Evolutionary conservation across 1,140 invertebrate species (phyloP).

Genomic region (Chelonus insularis): DNA sequence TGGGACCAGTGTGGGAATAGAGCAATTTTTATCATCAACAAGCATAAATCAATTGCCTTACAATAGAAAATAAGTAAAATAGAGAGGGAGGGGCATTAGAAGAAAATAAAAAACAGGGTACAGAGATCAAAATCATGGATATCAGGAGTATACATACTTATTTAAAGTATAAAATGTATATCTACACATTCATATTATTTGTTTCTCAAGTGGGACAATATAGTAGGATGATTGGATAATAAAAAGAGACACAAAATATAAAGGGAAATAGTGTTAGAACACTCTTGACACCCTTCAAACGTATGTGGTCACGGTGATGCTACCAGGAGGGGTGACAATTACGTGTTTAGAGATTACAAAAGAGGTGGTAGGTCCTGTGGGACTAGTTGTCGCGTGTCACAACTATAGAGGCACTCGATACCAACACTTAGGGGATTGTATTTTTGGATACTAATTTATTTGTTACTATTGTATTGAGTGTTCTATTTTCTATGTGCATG

Average conservation of each 20-base stretch:
- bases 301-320: conserved; percentile 23
- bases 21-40: conserved; percentile 47
- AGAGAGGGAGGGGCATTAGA: neutral
- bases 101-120: conserved; percentile 1
- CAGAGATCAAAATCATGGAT: no score
- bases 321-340: conserved; percentile 45
- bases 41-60: conserved; percentile 49
- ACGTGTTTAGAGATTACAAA: conserved; percentile 49
- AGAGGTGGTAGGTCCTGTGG: conserved; percentile 44
- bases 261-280: neutral
- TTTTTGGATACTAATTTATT: neutral
- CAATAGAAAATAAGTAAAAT: conserved; percentile 2
- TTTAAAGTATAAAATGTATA: no score
- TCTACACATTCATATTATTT: no score
- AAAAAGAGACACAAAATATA: conserved; percentile 6
- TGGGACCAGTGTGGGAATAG: conserved; percentile 43
- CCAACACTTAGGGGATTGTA: neutral
- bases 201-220: no score
- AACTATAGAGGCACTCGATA: conserved; percentile 16
- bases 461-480: neutral
- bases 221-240: neutral
- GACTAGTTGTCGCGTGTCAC: conserved; percentile 46
- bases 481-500: conserved; percentile 6
- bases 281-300: conserved; percentile 18
- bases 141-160: no score